Evolutionary conservation across 2,888 invertebrate genomes (phyloP).

Genomic region (Caenorhabditis zanzibari): DNA sequence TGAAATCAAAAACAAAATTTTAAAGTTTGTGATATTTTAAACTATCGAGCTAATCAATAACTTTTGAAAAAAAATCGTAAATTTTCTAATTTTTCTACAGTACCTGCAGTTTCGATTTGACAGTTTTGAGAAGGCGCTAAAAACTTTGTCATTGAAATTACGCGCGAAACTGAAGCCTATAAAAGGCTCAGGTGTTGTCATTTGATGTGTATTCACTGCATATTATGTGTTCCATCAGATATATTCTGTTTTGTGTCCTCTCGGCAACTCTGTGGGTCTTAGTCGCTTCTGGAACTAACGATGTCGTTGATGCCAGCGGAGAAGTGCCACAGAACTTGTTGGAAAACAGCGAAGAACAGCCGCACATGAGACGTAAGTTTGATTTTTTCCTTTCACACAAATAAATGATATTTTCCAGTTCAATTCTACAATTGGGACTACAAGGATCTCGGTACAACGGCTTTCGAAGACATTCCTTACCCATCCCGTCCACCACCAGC

Average conservation of each 20-base stretch:
- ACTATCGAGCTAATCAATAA: no score
- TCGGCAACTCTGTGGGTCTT: slow-evolving; percentile 18
- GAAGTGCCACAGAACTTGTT: slow-evolving; percentile 25
- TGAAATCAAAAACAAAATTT: no score
- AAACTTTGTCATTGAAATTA: not conserved
- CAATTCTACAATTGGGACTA: slow-evolving; percentile 62
- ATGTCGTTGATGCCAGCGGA: slow-evolving; percentile 38
- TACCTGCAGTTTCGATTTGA: no score
- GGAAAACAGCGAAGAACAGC: slow-evolving; percentile 29
- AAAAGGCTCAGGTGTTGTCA: not conserved
- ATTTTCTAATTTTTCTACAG: no score
- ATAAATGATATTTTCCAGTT: slow-evolving; percentile 32
- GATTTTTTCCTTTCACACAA: not conserved
- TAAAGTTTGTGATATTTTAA: no score
- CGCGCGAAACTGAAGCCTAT: slow-evolving; percentile 24
- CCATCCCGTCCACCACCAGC: slow-evolving; percentile 41
- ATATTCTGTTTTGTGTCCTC: not conserved
- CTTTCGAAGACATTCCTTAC: slow-evolving; percentile 53
- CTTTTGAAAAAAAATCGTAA: no score
- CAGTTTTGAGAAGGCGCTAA: not conserved
- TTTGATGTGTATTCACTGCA: slow-evolving; percentile 6
- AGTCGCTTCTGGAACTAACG: slow-evolving; percentile 7
- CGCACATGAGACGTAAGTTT: slow-evolving; percentile 46
- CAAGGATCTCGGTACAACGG: slow-evolving; percentile 56
- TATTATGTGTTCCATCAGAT: slow-evolving; percentile 28